phyloP scores from a whole-genome alignment of 2,888 invertebrate genomes.

The Orthonevra nobilis region DNA sequence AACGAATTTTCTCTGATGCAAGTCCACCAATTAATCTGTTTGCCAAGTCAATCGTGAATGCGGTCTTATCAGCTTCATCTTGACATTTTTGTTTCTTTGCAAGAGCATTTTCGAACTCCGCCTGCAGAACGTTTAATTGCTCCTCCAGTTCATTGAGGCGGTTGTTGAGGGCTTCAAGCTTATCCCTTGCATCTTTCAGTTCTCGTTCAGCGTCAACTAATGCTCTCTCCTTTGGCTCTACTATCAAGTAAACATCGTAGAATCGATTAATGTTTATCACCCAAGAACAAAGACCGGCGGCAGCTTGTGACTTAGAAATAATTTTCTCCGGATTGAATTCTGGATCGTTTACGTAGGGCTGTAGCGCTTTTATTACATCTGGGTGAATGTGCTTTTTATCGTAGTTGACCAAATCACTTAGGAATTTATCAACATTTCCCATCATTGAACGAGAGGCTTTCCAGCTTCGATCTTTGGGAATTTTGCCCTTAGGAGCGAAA shows the following conservation, averaged over 20 bases:
- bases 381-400: constrained; percentile 96
- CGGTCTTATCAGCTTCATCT: constrained; percentile 94
- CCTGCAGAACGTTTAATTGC: constrained; percentile 87
- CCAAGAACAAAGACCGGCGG: constrained; percentile 96
- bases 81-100: constrained; percentile 94
- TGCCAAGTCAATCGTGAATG: constrained; percentile 93
- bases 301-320: constrained; percentile 91
- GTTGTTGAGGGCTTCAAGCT: constrained; percentile 88
- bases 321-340: constrained; percentile 94
- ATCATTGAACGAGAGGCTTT: constrained; percentile 94
- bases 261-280: constrained; percentile 94
- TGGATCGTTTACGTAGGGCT: constrained; percentile 82
- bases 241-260: constrained; percentile 93
- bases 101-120: constrained; percentile 92
- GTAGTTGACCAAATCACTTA: constrained; percentile 90
- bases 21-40: constrained; percentile 95
- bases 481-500: constrained; percentile 89
- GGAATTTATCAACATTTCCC: constrained; percentile 93
- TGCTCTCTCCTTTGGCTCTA: constrained; percentile 94
- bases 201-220: constrained; percentile 92
- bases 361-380: constrained; percentile 90
- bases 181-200: constrained; percentile 89
- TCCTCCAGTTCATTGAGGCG: constrained; percentile 87
- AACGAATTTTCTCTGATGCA: constrained; percentile 93
- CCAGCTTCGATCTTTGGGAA: constrained; percentile 96